Conservation (phyloP, 2,113 vertebrate species). For the Morone chrysops region DNA sequence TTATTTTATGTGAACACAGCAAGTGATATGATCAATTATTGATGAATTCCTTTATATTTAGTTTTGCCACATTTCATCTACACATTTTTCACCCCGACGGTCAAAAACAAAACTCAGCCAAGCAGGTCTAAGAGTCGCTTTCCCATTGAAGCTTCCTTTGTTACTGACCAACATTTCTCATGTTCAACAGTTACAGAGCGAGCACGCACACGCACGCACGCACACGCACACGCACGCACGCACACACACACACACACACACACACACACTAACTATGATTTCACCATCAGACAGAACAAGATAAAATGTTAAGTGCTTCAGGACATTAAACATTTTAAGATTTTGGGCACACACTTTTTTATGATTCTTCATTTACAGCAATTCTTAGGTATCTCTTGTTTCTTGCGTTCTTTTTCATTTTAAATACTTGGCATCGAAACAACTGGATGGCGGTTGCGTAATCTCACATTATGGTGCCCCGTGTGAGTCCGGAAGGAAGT, state of each 20-base stretch:
- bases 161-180: slow-evolving; percentile 3
- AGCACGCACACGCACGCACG: slow-evolving; percentile 7
- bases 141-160: neutral
- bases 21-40: neutral
- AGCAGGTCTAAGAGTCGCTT: neutral
- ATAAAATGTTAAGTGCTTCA: slow-evolving; percentile 37
- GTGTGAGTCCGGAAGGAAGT: neutral
- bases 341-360: neutral
- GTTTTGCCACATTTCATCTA: slow-evolving; percentile 12
- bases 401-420: slow-evolving; percentile 6
- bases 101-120: slow-evolving; percentile 11
- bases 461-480: neutral
- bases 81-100: neutral
- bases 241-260: too few species aligned
- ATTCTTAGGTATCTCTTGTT: slow-evolving; percentile 34
- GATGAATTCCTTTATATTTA: slow-evolving; percentile 11
- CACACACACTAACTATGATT: neutral
- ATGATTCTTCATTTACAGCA: slow-evolving; percentile 32
- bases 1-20: slow-evolving; percentile 16
- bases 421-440: slow-evolving; percentile 63
- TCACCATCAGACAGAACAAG: slow-evolving; percentile 4
- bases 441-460: slow-evolving; percentile 48
- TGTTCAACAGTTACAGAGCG: slow-evolving; percentile 28
- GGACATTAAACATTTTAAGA: slow-evolving; percentile 27
- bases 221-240: too few species aligned